A percentile compares a stretch with the other conserved stretches of the same genome.
Conservation (phyloP, 2,888 invertebrate genomes). For the Chouioia cunea region DNA sequence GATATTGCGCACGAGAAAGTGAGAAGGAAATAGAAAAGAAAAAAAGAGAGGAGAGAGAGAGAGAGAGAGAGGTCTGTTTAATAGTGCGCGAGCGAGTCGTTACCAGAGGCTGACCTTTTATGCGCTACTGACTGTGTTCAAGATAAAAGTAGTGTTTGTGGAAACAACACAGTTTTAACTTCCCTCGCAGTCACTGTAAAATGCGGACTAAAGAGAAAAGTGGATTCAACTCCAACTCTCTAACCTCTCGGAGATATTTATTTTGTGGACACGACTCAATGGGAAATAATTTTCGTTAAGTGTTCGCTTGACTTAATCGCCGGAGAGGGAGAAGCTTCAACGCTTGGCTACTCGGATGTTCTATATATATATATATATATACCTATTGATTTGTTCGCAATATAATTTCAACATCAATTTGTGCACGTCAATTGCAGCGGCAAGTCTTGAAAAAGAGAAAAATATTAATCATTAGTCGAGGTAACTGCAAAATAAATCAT, state of each 20-base stretch:
- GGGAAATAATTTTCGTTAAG: neutral
- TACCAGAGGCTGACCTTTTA: constrained; percentile 30
- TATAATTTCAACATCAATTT: too few species aligned
- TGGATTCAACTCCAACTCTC: neutral
- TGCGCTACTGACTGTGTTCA: constrained; percentile 8
- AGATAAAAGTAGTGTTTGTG: constrained; percentile 34
- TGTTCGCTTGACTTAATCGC: too few species aligned
- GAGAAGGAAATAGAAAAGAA: constrained; percentile 2
- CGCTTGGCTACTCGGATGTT: too few species aligned
- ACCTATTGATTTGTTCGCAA: too few species aligned
- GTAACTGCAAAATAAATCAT: too few species aligned
- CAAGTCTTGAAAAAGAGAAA: too few species aligned
- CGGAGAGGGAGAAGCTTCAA: too few species aligned
- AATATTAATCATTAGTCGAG: too few species aligned
- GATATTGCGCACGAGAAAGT: constrained; percentile 10
- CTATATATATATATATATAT: too few species aligned
- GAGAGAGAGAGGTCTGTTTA: constrained; percentile 20
- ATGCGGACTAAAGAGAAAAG: too few species aligned
- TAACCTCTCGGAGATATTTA: neutral
- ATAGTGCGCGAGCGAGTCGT: constrained; percentile 43
- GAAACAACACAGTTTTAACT: constrained; percentile 37
- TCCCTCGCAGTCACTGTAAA: neutral
- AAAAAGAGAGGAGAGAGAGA: constrained; percentile 2
- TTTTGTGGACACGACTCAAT: too few species aligned
- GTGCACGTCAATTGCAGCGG: too few species aligned